Base-by-base conservation (phyloP, 2,113 vertebrate genomes). In the Kryptolebias marmoratus region DNA sequence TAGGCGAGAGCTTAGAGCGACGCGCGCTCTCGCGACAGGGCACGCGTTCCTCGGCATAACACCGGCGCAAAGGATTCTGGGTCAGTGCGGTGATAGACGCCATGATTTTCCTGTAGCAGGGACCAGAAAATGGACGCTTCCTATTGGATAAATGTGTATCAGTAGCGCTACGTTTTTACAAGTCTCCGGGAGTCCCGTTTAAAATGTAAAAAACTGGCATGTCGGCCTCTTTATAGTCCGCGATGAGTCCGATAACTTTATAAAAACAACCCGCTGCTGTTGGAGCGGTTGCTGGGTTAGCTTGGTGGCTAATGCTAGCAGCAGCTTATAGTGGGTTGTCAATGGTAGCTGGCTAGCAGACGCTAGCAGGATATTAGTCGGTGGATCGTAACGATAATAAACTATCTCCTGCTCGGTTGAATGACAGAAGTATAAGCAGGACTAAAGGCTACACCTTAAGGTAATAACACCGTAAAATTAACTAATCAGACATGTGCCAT, bases 71-170 rank as follows among this genome's bases (percentile, higher is more conserved):
- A 65, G 87, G 71, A 87, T 86, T 79, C 1, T 86, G 86, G 85
- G 85, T 18, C 56, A 45, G 31, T 50, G 67, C 59, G 47, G 48
- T 50, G 67, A 64, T 64, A 56, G 86, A 52, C 88, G 88, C 85
- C 89, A 90, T 90, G 87, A 85, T 88, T 89, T 65, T 72, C 9
- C 71, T 52, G 50, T 52, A 70, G 65, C 68, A 28, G 48, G 30
- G 48, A 79, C 18, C 42, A 90, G 88, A 92, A 91, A 87, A 92
- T 91, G 87, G 85, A 87, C 22, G 81, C 66, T 82, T 66, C n/a
- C 47, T 71, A 48, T 59, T 58, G 70, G 36, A 18, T 58, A 27
- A 58, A 39, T 15, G 30, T 27, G 28, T 54, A 1, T 42, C 10
- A 58, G 14, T 16, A 4, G 4, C 1, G 12, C 27, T 52, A 71